Evolutionary conservation across 2,888 invertebrate genomes (phyloP), one percentile per base, ranked within the genome.

Genomic region (Tetheella fluctuosa): DNA sequence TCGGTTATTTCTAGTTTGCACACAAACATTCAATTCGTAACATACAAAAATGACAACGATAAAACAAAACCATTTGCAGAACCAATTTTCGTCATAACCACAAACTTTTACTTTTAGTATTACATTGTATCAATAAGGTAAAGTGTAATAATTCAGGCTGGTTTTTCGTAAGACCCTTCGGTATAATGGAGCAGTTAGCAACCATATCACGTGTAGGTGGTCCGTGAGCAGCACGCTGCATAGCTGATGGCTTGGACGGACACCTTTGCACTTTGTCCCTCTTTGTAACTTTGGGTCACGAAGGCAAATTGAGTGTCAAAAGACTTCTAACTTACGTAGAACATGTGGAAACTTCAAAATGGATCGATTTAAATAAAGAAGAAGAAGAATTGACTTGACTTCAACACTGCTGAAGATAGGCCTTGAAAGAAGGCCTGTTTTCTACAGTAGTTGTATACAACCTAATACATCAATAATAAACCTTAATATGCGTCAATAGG

Each of bases 191-290:
- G 48, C 10, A 48, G 48, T 48, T 48, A 48, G 48, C 20, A 48
- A n/a, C 48, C 48, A 10, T 48, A 48, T 48, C 48, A 48, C 48
- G 48, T 48, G 20, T 7, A 48, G 17, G 20, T 20, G 20, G n/a
- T 48, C 20, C 20, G 10, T 17, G 20, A 10, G 20, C 17, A 7
- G n/a, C 20, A 20, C 48, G 48, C 48, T 48, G 48, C 48, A 48
- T 48, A 48, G 48, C 48, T n/a, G n/a, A 48, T 48, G 20, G 48
- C 48, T 48, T 48, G 20, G 20, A 13, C 4, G 37, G 0, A 48
- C 42, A 48, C 48, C 48, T 48, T 20, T 48, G 48, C 48, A 48
- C 48, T 48, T 42, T 42, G 17, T 17, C 17, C 42, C 42, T 17
- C 15, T 42, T 48, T 48, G 48, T 48, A 48, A 48, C 48, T 48